phyloP scores from a whole-genome alignment of 2,888 invertebrate genomes.

The Brenthis daphne region DNA sequence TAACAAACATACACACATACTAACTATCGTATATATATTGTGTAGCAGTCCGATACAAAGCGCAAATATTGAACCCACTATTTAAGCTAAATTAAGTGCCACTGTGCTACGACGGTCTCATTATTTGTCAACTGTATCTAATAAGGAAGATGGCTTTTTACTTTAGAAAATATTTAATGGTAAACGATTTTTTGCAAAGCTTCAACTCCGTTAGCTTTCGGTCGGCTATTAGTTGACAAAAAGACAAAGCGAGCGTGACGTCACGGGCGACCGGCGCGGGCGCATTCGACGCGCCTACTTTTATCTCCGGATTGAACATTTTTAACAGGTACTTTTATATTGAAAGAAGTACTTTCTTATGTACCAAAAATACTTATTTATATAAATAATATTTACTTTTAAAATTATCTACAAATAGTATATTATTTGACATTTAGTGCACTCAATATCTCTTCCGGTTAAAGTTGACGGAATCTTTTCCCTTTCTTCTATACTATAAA shows the following conservation, averaged over 20 bases:
- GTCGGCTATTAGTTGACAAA: constrained; percentile 34
- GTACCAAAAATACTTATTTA: background rate
- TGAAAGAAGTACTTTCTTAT: background rate
- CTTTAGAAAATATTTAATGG: background rate
- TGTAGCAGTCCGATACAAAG: no score
- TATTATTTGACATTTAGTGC: no score
- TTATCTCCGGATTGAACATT: constrained; percentile 37
- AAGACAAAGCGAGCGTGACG: constrained; percentile 47
- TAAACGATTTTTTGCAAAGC: constrained; percentile 8
- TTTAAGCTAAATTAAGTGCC: background rate
- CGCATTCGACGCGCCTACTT: constrained; percentile 48
- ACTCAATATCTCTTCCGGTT: no score
- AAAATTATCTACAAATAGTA: no score
- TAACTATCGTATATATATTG: no score
- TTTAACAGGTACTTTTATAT: constrained; percentile 28
- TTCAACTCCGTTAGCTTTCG: constrained; percentile 13
- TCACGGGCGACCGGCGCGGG: constrained; percentile 50
- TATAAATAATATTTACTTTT: no score
- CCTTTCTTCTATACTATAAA: no score
- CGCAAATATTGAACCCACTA: no score
- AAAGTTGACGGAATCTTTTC: no score
- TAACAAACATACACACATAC: no score
- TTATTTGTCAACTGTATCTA: background rate
- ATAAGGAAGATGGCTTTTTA: background rate
- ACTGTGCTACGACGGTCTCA: background rate